Evolutionary conservation across 2,113 vertebrate genomes (phyloP), one percentile per base, ranked within the genome.

Genomic region (Narcine bancroftii): DNA sequence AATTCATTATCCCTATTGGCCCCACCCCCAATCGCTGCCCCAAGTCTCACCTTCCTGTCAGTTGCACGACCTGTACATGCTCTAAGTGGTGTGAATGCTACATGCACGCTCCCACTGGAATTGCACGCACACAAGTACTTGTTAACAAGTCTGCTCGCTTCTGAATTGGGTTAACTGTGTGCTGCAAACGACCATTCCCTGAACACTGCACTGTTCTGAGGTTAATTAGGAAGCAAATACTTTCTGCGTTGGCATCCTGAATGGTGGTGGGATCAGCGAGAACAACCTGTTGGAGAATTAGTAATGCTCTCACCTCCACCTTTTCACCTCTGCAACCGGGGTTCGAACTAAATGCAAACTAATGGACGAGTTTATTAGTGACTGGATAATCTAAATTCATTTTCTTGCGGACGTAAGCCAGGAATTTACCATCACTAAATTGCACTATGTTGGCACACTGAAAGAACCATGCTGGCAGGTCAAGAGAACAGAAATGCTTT

Each of bases 121-220:
- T 91, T 66, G 42, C 26, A 71, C 24, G 36, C 47, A 69, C 42
- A 69, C 45, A 45, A 91, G 89, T 69, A 69, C 63, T 69, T 91
- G 89, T 91, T 91, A 91, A 91, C 89, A 91, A 91, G 89, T 91
- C 89, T 91, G 89, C 26, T 87, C 36, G 89, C 89, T 91, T 69
- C 89, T 91, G 89, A 91, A 91, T 69, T 69, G 89, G 89, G 89
- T 69, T 91, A 91, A 91, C 65, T 69, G 89, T 91, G 89, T 45
- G 89, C 89, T 71, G 39, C 63, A 91, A 91, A 69, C 63, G 69
- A 69, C 63, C 71, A 91, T 91, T 91, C 89, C 89, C 89, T 69
- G 81, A 63, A 91, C 89, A 11, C 89, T 45, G 89, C 89, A 42
- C 42, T 91, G 81, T 87, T 87, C 81, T 87, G 81, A 87, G 53